phyloP scores from a whole-genome alignment of 2,888 invertebrate species.

The Catocala fraxini region DNA sequence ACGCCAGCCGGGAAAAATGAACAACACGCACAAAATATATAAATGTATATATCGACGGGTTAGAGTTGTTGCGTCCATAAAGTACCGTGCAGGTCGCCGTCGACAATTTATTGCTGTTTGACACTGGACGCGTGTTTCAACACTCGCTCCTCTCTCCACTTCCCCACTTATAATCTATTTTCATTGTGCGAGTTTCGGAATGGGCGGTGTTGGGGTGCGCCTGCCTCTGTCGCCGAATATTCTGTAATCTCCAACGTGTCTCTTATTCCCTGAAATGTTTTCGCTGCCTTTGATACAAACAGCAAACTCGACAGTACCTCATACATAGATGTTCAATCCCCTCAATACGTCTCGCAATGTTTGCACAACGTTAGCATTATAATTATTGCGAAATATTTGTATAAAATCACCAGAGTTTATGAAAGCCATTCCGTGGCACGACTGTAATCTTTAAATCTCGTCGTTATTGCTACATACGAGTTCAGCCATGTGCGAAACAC shows the following conservation, averaged over 20 bases:
- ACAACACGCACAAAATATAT: conserved; percentile 52
- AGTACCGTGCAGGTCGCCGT: conserved; percentile 42
- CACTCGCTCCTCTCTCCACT: conserved; percentile 44
- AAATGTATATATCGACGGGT: conserved; percentile 40
- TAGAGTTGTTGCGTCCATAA: conserved; percentile 45
- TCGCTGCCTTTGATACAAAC: conserved; percentile 35
- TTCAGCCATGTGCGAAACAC: conserved; percentile 7
- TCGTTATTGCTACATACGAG: conserved; percentile 27
- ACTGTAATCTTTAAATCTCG: conserved; percentile 31
- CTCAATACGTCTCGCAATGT: conserved; percentile 23
- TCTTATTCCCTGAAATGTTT: conserved; percentile 36
- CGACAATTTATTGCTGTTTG: conserved; percentile 56
- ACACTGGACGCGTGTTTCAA: conserved; percentile 54
- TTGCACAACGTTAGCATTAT: conserved; percentile 14
- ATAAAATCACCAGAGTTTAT: conserved; percentile 27
- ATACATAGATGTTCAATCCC: conserved; percentile 17
- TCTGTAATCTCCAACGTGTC: conserved; percentile 41
- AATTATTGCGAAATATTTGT: conserved; percentile 29
- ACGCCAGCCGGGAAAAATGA: conserved; percentile 58
- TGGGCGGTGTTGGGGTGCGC: conserved; percentile 18
- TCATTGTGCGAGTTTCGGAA: conserved; percentile 44
- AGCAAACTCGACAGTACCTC: conserved; percentile 23
- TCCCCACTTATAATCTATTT: conserved; percentile 51
- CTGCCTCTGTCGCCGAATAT: conserved; percentile 37
- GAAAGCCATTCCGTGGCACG: conserved; percentile 23